Base-by-base conservation (phyloP, 1,140 invertebrate genomes). In the Cecropterus lyciades region DNA sequence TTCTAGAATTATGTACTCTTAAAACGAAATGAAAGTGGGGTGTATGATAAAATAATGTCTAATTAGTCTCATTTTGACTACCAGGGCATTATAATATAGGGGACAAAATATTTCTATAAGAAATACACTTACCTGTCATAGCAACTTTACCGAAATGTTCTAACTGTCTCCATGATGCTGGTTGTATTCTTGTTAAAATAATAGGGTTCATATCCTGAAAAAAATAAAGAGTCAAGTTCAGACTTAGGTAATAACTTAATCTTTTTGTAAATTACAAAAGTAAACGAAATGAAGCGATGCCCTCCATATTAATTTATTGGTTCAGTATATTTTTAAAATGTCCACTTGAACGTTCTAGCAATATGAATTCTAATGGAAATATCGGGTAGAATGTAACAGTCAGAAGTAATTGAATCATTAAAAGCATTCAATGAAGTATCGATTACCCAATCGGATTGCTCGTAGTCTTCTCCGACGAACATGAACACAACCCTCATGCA, bases 141-240 rank as follows among this genome's bases (percentile, higher is more conserved):
- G 82, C 84, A 33, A 91, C 75, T 80, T 92, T 91, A 3, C 82
- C 82, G 57, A 80, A 92, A 73, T 92, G 91, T 33, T 87, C 85
- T 17, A 90, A 17, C 55, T 90, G 82, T 20, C 73, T 67, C 71
- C 82, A 84, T 3, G 87, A 85, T 1, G 81, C 85, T 6, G 89
- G 87, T 45, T 92, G 89, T 9, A 85, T 49, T 52, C 86, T 84
- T 0, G 79, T 59, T 24, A 91, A 20, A 16, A 84, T 70, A 7
- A 84, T 57, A 11, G 80, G 69, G 4, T 72, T 67, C 69, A 85
- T 74, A 7, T 85, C 77, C 90, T 92, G 72, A 48, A 84, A 85
- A 7, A 52, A 33, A 6, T 1, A 9, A 3, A 7, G 2, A 3
- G 9, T 4, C 6, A 33, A 4, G 9, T 33, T 33, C 9, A 1